Evolutionary conservation across 2,113 vertebrate genomes (phyloP).

Genomic region (Oreotrochilus melanogaster): DNA sequence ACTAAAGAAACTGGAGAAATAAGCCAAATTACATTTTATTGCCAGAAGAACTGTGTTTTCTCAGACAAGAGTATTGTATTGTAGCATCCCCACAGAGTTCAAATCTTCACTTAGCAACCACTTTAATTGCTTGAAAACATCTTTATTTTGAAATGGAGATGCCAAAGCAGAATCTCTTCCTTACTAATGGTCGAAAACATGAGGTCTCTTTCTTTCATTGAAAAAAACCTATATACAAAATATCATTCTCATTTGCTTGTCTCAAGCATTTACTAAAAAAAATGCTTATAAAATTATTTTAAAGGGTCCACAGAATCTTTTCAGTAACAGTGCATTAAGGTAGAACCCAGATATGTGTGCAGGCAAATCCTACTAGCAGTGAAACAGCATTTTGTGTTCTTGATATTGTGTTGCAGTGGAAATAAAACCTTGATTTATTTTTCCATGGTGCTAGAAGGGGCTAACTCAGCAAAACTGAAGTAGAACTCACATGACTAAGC

Average conservation of each 20-base stretch:
- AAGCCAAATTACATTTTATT: background rate
- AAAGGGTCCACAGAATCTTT: background rate
- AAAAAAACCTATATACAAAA: background rate
- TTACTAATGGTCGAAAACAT: too few relatives aligned
- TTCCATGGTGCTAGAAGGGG: background rate
- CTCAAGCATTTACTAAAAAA: background rate
- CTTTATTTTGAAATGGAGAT: slow-evolving; percentile 13
- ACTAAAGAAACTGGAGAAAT: background rate
- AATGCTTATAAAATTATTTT: background rate
- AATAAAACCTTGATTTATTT: slow-evolving; percentile 66
- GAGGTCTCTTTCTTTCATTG: background rate
- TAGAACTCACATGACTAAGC: background rate
- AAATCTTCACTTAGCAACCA: background rate
- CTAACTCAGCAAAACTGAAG: slow-evolving; percentile 16
- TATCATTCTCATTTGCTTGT: background rate
- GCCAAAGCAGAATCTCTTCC: background rate
- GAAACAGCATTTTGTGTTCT: slow-evolving; percentile 32
- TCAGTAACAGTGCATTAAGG: background rate
- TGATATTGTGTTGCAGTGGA: background rate
- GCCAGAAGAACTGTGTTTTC: background rate
- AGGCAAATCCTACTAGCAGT: slow-evolving; percentile 9
- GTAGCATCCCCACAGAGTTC: background rate
- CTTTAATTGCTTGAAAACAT: background rate
- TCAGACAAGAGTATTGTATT: background rate
- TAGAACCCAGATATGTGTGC: slow-evolving; percentile 8